A percentile compares a stretch with the other conserved stretches of the same genome.
Conservation (phyloP, 2,797 vertebrate genomes). For the Premnoplex brunnescens region DNA sequence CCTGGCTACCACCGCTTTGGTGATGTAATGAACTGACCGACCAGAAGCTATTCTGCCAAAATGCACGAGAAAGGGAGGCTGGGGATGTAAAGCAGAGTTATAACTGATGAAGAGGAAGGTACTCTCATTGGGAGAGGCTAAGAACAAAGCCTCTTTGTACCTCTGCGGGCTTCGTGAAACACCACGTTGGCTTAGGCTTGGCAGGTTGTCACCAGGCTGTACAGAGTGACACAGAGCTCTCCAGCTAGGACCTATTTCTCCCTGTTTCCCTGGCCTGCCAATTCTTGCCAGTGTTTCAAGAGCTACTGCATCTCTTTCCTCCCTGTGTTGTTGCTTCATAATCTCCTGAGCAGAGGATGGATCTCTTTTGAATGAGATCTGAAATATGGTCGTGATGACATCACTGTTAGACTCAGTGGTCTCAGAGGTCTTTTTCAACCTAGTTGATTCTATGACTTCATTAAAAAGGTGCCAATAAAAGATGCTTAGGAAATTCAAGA, state of each 20-base stretch:
- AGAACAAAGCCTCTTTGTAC: neutral
- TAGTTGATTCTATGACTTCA: neutral
- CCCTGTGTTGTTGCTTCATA: neutral
- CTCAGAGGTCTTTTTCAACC: too few relatives aligned
- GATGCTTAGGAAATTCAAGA: constrained; percentile 1
- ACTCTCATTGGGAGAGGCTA: neutral
- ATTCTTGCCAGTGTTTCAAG: neutral
- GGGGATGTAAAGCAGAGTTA: neutral
- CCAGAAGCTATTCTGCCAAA: neutral
- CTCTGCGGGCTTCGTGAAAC: neutral
- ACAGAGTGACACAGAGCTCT: neutral
- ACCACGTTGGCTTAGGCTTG: neutral
- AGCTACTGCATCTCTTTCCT: neutral
- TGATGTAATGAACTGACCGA: neutral
- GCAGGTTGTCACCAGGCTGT: neutral
- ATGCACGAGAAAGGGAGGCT: neutral
- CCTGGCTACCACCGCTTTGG: neutral
- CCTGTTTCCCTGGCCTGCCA: neutral
- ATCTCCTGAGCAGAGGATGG: neutral
- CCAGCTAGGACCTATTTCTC: neutral
- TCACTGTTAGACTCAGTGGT: neutral
- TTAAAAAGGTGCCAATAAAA: neutral
- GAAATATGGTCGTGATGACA: neutral
- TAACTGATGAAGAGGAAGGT: neutral
- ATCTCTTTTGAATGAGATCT: neutral